phyloP scores from a whole-genome alignment of 2,888 invertebrate genomes.

The Nephrocerus scutellatus region DNA sequence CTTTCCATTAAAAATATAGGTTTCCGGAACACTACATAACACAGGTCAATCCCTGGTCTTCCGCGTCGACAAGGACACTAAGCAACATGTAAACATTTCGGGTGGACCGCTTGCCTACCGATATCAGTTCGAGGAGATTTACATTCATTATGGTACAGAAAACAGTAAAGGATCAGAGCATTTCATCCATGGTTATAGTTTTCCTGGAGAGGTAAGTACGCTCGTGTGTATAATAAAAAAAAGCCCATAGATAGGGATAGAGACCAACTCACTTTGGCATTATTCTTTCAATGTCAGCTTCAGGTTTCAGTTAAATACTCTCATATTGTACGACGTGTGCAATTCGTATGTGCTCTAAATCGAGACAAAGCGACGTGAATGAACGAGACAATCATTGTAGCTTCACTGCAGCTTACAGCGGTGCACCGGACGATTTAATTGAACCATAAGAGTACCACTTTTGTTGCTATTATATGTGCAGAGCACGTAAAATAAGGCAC shows the following conservation, averaged over 20 bases:
- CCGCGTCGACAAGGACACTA: constrained; percentile 81
- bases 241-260: background rate
- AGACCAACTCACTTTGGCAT: too few relatives aligned
- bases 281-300: constrained; percentile 3
- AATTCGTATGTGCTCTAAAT: too few relatives aligned
- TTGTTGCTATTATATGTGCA: too few relatives aligned
- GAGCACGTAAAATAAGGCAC: too few relatives aligned
- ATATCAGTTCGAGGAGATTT: constrained; percentile 92
- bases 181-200: constrained; percentile 86
- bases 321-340: too few relatives aligned
- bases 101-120: constrained; percentile 93
- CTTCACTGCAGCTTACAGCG: too few relatives aligned
- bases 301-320: too few relatives aligned
- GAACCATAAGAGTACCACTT: too few relatives aligned
- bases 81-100: constrained; percentile 88
- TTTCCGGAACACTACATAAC: constrained; percentile 82
- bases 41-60: constrained; percentile 92
- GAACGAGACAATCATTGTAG: too few relatives aligned
- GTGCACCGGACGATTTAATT: too few relatives aligned
- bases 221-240: background rate
- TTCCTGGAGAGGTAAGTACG: constrained; percentile 88
- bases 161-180: constrained; percentile 93
- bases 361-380: too few relatives aligned
- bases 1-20: constrained; percentile 58
- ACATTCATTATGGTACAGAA: constrained; percentile 88